These are phyloP conservation scores for Triplophysa bombifrons DNA, from an alignment of 2,797 vertebrate species.

Conservation along the genomic window DNA sequence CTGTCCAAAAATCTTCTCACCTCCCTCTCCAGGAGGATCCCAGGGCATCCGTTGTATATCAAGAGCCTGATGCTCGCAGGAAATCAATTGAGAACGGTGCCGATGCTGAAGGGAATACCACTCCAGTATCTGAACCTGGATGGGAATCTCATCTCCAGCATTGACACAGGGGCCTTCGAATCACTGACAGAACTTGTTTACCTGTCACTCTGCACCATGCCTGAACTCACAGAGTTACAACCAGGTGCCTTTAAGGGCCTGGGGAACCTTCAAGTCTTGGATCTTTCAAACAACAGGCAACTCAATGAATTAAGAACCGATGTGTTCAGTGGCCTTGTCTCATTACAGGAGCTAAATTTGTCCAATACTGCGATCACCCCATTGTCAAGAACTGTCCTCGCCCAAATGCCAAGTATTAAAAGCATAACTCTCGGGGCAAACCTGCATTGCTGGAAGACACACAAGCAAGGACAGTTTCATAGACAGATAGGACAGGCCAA, in stretches of 20 bases:
- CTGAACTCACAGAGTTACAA: conserved; percentile 73
- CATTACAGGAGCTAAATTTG: conserved; percentile 91
- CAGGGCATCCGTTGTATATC: conserved; percentile 73
- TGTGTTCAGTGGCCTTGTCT: conserved; percentile 82
- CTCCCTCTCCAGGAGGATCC: conserved; percentile 64
- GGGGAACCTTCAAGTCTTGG: conserved; percentile 85
- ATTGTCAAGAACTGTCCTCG: conserved; percentile 81
- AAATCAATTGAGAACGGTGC: conserved; percentile 79
- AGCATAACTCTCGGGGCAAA: conserved; percentile 81
- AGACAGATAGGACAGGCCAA: conserved; percentile 81
- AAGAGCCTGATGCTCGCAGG: conserved; percentile 88
- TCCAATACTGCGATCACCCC: conserved; percentile 79
- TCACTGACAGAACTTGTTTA: conserved; percentile 85
- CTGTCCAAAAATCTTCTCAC: conserved; percentile 86
- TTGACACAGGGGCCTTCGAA: conserved; percentile 78
- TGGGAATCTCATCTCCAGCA: conserved; percentile 79
- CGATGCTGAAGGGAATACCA: conserved; percentile 80
- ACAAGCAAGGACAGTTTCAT: conserved; percentile 89
- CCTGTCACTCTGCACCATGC: conserved; percentile 84
- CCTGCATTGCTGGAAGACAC: conserved; percentile 85
- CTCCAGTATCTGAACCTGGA: conserved; percentile 90
- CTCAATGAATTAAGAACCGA: conserved; percentile 77
- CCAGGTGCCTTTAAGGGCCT: conserved; percentile 82
- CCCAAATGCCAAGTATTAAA: conserved; percentile 86
- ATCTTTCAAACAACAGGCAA: conserved; percentile 85